Base-by-base conservation (phyloP, 2,797 vertebrate genomes). In the Neosilurus hyrtlii region DNA sequence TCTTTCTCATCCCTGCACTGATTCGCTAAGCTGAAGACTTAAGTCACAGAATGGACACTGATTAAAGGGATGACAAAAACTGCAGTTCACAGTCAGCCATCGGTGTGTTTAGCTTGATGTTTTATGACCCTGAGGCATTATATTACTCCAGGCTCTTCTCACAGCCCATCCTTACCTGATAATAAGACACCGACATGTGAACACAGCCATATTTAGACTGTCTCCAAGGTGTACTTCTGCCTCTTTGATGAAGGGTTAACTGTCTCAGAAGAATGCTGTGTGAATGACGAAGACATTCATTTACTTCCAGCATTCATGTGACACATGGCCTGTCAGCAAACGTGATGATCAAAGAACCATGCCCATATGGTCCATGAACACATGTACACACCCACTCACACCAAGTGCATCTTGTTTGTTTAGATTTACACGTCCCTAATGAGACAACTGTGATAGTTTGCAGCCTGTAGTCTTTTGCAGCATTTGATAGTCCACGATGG, bases 371-470 rank as follows among this genome's bases (percentile, higher is more conserved):
- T 67, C 79, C 61, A 56, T 61, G 79, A 62, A 66, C 63, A 80
- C 84, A 63, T 65, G 49, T 74, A 68, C 30, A 83, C 82, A 59
- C 85, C 73, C 85, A 84, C 79, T 70, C 82, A 24, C 52, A n/a
- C 12, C 24, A 37, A 74, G 35, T 18, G n/a, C 26, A 49, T 66
- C 80, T 79, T 70, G 80, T 82, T 85, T 83, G 67, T 87, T 87
- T 84, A 72, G 81, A 80, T 85, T 83, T 75, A 80, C 43, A 56
- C 54, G 59, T 83, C 82, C 75, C 68, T 83, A 73, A 82, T 85
- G 79, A 85, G 78, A 85, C 61, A 67, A 83, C 71, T 85, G 83
- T 85, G 80, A 85, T 82, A 67, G 74, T 82, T 76, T 65, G 75
- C 83, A 73, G 80, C 65, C 66, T 82, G 86, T 57, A 61, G 77